Percentiles rank a stretch among this genome's conserved stretches.
phyloP scores from a whole-genome alignment of 2,888 invertebrate genomes.

The Branchipolynoe longqiensis region DNA sequence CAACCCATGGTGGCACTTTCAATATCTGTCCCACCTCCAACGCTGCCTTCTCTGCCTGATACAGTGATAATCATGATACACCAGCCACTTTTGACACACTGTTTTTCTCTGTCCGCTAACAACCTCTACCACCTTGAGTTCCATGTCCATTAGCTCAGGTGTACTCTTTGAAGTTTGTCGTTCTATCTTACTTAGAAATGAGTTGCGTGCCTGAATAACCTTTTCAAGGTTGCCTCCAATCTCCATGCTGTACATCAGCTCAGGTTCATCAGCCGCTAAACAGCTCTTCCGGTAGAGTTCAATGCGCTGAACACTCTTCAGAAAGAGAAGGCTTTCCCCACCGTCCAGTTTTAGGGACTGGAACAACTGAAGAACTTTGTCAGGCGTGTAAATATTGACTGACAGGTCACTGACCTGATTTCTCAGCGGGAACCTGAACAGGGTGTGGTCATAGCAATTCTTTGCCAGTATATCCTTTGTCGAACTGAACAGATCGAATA shows the following conservation, averaged over 20 bases:
- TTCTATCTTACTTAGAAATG: neutral
- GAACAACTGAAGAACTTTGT: neutral
- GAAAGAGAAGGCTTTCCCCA: slow-evolving; percentile 18
- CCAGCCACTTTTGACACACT: neutral
- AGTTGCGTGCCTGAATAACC: neutral
- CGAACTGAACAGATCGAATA: slow-evolving; percentile 7
- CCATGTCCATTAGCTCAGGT: neutral
- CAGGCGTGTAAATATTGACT: neutral
- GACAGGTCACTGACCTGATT: slow-evolving; percentile 47
- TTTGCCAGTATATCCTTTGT: neutral
- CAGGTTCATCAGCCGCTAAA: neutral
- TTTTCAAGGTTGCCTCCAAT: neutral
- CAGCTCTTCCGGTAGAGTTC: neutral
- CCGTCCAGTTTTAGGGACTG: neutral
- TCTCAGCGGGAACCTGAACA: slow-evolving; percentile 76
- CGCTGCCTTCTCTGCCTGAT: neutral
- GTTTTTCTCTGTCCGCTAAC: neutral
- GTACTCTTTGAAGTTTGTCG: neutral
- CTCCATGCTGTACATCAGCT: neutral
- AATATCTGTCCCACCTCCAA: slow-evolving; percentile 64
- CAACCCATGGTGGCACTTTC: slow-evolving; percentile 65
- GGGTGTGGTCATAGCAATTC: slow-evolving; percentile 66
- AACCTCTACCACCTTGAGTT: neutral
- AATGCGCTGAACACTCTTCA: slow-evolving; percentile 4
- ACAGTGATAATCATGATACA: slow-evolving; percentile 6